These are phyloP conservation scores for Mesorhabditis sp. DNA, from an alignment of 2,888 invertebrate genomes.

Conservation along the genomic window DNA sequence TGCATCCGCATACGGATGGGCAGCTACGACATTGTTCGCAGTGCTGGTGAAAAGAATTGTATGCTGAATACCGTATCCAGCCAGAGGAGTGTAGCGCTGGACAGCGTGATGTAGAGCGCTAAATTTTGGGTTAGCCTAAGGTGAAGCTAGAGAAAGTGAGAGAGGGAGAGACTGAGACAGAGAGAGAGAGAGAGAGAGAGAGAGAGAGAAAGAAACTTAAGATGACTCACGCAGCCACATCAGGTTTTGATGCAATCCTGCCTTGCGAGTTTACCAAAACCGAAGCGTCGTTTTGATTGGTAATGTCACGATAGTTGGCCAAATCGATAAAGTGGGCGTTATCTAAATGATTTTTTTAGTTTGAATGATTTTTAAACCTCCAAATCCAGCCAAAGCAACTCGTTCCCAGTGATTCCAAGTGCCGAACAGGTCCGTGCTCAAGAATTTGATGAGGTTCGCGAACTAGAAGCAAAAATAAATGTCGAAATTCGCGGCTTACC, in stretches of 20 bases:
- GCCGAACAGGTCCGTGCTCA: not conserved
- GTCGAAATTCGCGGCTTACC: not conserved
- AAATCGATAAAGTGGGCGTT: not conserved
- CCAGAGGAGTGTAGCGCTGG: not conserved
- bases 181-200: too few species aligned
- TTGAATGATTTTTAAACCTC: not conserved
- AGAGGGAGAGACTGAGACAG: too few species aligned
- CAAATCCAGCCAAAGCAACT: not conserved
- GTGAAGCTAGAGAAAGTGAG: too few species aligned
- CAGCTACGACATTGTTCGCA: not conserved
- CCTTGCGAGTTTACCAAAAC: not conserved
- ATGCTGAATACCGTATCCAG: not conserved
- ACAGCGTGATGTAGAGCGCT: not conserved
- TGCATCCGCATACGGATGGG: not conserved
- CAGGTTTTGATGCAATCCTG: not conserved
- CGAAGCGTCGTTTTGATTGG: not conserved
- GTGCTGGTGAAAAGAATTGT: not conserved
- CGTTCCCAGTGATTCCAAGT: not conserved
- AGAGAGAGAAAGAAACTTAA: too few species aligned
- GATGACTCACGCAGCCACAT: not conserved
- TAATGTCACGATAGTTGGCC: not conserved
- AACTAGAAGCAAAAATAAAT: not conserved
- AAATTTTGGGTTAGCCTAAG: too few species aligned
- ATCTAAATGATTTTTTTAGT: not conserved
- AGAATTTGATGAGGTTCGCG: not conserved